These are phyloP conservation scores for Acromyrmex charruanus DNA, from an alignment of 1,140 invertebrate species.

Conservation along the genomic window DNA sequence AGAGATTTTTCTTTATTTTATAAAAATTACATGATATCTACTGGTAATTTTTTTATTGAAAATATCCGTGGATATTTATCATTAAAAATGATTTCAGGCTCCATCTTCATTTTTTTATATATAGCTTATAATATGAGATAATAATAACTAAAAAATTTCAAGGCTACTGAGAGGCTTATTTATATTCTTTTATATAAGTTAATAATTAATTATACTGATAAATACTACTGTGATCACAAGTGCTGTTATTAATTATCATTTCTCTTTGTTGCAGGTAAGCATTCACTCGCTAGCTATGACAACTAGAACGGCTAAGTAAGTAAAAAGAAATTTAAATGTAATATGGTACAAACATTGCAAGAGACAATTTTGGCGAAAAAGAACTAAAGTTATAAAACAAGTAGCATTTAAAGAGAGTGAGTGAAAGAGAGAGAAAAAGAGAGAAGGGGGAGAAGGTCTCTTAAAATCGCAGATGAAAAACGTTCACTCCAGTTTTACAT, in stretches of 20 bases:
- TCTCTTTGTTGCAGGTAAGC: constrained; percentile 59
- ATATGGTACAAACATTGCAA: not conserved
- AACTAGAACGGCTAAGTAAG: constrained; percentile 25
- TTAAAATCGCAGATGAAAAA: constrained; percentile 35
- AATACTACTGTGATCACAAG: not conserved
- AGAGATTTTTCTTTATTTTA: not conserved
- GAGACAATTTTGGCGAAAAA: constrained; percentile 37
- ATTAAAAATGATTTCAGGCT: not conserved
- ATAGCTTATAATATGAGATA: not conserved
- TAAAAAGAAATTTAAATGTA: constrained; percentile 25
- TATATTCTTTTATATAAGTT: not conserved
- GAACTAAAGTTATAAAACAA: constrained; percentile 55
- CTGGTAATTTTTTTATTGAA: not conserved
- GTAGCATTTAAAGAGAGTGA: not conserved
- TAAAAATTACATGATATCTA: not conserved
- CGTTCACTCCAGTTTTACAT: constrained; percentile 28
- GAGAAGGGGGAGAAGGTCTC: not conserved
- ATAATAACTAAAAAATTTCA: not conserved
- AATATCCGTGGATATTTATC: not conserved
- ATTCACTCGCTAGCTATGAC: no score
- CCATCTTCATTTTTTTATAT: not conserved
- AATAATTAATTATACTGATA: not conserved
- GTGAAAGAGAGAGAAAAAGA: not conserved
- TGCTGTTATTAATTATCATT: constrained; percentile 17
- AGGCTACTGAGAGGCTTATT: no score